phyloP scores from a whole-genome alignment of 2,888 invertebrate genomes.

The Acronicta leporina region DNA sequence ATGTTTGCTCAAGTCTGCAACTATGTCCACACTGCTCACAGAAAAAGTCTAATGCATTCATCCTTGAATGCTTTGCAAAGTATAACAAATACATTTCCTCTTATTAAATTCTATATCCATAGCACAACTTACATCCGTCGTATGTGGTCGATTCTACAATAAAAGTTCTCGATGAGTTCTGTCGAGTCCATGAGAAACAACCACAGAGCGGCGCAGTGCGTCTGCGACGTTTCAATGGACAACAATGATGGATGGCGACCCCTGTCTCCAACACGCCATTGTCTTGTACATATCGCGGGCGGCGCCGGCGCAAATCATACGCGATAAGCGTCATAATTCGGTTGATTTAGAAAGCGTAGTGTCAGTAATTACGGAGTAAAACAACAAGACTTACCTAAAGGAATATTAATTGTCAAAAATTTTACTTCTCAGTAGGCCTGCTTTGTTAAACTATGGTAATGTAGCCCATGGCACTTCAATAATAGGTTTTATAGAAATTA shows the following conservation, averaged over 20 bases:
- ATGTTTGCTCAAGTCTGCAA: no score
- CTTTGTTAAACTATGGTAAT: no score
- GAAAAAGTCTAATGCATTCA: no score
- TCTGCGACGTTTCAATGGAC: slow-evolving; percentile 65
- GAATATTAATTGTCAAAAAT: no score
- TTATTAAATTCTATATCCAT: background rate
- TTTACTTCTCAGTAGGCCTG: no score
- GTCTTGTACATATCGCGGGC: slow-evolving; percentile 61
- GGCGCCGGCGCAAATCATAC: slow-evolving; percentile 31
- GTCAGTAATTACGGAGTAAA: background rate
- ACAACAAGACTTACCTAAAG: no score
- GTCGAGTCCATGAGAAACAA: background rate
- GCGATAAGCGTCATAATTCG: slow-evolving; percentile 16
- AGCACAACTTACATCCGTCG: background rate
- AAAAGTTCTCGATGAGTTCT: background rate
- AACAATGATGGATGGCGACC: slow-evolving; percentile 63
- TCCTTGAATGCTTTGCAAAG: no score
- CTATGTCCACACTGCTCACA: no score
- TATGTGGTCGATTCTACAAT: background rate
- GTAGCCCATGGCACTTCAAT: no score
- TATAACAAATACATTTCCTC: no score
- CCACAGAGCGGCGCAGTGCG: slow-evolving; percentile 18
- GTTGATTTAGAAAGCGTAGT: background rate
- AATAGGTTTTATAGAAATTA: no score
- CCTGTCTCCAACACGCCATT: slow-evolving; percentile 61